Percentiles rank a stretch among this genome's conserved stretches.
Evolutionary conservation across 2,888 invertebrate species (phyloP).

Genomic region (Siphonodentalium dalli): DNA sequence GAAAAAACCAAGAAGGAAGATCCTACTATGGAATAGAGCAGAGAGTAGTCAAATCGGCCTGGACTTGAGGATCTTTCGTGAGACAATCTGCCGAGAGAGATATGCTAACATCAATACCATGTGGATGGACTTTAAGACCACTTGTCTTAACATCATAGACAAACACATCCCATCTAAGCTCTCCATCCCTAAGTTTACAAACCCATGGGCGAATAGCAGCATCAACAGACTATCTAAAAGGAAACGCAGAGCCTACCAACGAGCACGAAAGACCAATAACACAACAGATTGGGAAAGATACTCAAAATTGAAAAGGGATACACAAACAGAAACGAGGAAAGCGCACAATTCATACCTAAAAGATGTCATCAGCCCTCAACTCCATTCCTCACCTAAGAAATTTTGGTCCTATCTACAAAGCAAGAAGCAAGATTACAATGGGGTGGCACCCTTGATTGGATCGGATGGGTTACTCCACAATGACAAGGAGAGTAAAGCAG

Average conservation of each 20-base stretch:
- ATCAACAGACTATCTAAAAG: neutral
- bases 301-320: neutral
- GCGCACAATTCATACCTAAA: neutral
- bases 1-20: slow-evolving; percentile 1
- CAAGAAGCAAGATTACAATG: slow-evolving; percentile 1
- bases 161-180: slow-evolving; percentile 1
- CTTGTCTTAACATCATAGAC: neutral
- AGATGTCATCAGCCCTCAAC: slow-evolving; percentile 4
- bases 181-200: neutral
- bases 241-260: neutral
- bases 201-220: slow-evolving; percentile 2
- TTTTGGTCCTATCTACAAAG: slow-evolving; percentile 3
- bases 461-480: slow-evolving; percentile 6
- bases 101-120: neutral
- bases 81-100: neutral
- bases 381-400: neutral
- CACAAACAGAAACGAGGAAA: neutral
- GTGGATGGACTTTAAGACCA: slow-evolving; percentile 4
- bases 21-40: slow-evolving; percentile 7
- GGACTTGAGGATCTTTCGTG: neutral
- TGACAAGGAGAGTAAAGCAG: neutral
- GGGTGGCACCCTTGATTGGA: neutral
- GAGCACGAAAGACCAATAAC: neutral
- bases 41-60: neutral
- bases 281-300: slow-evolving; percentile 1